phyloP scores from a whole-genome alignment of 2,888 invertebrate genomes.

The Xanthorhoe spadicearia region DNA sequence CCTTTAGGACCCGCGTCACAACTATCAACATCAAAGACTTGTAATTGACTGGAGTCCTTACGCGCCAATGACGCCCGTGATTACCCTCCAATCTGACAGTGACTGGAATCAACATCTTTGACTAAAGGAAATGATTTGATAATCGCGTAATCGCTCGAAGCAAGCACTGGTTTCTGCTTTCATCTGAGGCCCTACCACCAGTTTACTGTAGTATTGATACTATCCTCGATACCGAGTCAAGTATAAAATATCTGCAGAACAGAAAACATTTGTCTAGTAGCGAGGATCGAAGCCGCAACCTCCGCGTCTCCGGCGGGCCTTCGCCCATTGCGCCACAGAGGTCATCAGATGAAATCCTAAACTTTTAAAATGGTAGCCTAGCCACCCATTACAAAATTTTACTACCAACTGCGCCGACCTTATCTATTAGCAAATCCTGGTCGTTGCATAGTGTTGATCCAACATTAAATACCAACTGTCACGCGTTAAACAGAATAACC shows the following conservation, averaged over 20 bases:
- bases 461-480: slow-evolving; percentile 3
- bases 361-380: too few relatives aligned
- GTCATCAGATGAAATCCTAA: too few relatives aligned
- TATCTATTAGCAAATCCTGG: neutral
- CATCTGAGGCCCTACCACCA: too few relatives aligned
- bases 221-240: too few relatives aligned
- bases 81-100: slow-evolving; percentile 28
- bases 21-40: slow-evolving; percentile 56
- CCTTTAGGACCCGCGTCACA: slow-evolving; percentile 52
- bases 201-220: too few relatives aligned
- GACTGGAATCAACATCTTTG: slow-evolving; percentile 34
- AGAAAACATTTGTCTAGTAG: too few relatives aligned
- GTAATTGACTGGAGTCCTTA: slow-evolving; percentile 54
- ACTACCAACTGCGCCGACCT: neutral
- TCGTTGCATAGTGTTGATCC: neutral
- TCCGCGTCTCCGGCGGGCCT: too few relatives aligned
- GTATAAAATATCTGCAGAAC: too few relatives aligned
- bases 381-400: too few relatives aligned
- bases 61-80: slow-evolving; percentile 47
- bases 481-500: slow-evolving; percentile 18
- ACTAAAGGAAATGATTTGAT: slow-evolving; percentile 40
- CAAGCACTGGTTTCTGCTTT: neutral
- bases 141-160: slow-evolving; percentile 29
- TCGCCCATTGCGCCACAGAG: too few relatives aligned
- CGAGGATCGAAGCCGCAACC: too few relatives aligned